Evolutionary conservation across 1,140 invertebrate genomes (phyloP).

Genomic region (Littorina saxatilis): DNA sequence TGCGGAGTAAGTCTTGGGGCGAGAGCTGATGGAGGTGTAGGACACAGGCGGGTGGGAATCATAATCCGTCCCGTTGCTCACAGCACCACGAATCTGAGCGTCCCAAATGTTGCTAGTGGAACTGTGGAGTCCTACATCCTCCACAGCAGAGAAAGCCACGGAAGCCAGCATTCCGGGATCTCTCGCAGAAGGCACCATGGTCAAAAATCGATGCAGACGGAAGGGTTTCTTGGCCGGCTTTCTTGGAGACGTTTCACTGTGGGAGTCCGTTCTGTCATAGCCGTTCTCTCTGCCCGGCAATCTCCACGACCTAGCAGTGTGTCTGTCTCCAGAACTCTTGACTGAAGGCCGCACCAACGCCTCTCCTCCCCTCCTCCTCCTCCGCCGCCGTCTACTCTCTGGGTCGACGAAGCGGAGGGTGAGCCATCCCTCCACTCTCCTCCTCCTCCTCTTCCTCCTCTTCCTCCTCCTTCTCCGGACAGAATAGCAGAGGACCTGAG

Average conservation of each 20-base stretch:
- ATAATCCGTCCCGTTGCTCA: too few relatives aligned
- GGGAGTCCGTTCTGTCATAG: not conserved
- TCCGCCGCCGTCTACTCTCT: not conserved
- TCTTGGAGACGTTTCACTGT: not conserved
- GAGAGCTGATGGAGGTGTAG: too few relatives aligned
- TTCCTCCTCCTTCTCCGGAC: not conserved
- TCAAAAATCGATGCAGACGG: constrained; percentile 33
- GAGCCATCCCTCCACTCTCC: too few relatives aligned
- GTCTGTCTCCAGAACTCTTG: too few relatives aligned
- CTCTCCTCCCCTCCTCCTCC: not conserved
- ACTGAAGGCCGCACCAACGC: not conserved
- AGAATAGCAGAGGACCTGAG: not conserved
- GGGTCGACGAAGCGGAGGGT: not conserved
- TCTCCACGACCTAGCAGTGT: not conserved
- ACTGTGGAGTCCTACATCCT: too few relatives aligned
- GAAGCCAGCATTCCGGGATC: too few relatives aligned
- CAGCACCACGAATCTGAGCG: too few relatives aligned
- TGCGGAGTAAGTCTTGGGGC: too few relatives aligned
- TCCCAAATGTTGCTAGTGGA: too few relatives aligned
- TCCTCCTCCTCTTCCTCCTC: too few relatives aligned
- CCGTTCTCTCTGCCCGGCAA: not conserved
- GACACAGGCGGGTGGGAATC: not conserved
- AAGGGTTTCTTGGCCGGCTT: constrained; percentile 9
- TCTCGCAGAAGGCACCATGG: constrained; percentile 23
- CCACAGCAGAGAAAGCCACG: too few relatives aligned